Percentiles rank a stretch among this genome's conserved stretches.
phyloP scores from a whole-genome alignment of 1,140 invertebrate species.

The Drosophila ambigua region DNA sequence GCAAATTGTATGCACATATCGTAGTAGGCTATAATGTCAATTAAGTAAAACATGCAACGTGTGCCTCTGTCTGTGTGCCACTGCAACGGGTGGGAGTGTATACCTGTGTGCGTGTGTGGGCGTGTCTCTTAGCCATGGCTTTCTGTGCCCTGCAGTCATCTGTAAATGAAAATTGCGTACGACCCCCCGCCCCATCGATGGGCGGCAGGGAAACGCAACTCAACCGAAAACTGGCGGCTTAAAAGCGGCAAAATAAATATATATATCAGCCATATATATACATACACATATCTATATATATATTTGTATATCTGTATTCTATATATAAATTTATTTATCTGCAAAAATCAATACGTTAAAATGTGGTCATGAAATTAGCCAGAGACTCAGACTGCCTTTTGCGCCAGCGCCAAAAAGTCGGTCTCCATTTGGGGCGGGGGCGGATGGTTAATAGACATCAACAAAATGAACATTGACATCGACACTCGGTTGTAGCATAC shows the following conservation, averaged over 20 bases:
- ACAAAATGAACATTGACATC: slow-evolving; percentile 40
- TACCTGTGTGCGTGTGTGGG: slow-evolving; percentile 23
- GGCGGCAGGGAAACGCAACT: slow-evolving; percentile 2
- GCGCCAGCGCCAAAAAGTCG: slow-evolving; percentile 74
- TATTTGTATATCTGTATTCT: slow-evolving; percentile 3
- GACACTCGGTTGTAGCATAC: slow-evolving; percentile 17
- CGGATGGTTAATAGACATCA: slow-evolving; percentile 26
- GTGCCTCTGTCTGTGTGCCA: slow-evolving; percentile 7
- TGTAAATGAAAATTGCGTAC: slow-evolving; percentile 75
- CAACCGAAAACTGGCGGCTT: slow-evolving; percentile 45
- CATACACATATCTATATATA: background rate
- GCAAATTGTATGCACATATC: slow-evolving; percentile 77
- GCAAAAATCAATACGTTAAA: slow-evolving; percentile 74
- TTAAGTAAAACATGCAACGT: slow-evolving; percentile 56
- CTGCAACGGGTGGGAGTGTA: background rate
- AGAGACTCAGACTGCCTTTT: slow-evolving; percentile 45
- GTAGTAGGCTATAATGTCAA: slow-evolving; percentile 80
- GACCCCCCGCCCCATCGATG: slow-evolving; percentile 45
- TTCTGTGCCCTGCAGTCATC: slow-evolving; percentile 70
- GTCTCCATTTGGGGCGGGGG: slow-evolving; percentile 2
- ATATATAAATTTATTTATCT: slow-evolving; percentile 10
- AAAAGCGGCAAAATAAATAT: slow-evolving; percentile 65
- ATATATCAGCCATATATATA: slow-evolving; percentile 26
- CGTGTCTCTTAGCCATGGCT: slow-evolving; percentile 56
- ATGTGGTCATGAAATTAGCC: slow-evolving; percentile 77